These are phyloP conservation scores for Unio delphinus DNA, from an alignment of 2,888 invertebrate species.

Conservation along the genomic window DNA sequence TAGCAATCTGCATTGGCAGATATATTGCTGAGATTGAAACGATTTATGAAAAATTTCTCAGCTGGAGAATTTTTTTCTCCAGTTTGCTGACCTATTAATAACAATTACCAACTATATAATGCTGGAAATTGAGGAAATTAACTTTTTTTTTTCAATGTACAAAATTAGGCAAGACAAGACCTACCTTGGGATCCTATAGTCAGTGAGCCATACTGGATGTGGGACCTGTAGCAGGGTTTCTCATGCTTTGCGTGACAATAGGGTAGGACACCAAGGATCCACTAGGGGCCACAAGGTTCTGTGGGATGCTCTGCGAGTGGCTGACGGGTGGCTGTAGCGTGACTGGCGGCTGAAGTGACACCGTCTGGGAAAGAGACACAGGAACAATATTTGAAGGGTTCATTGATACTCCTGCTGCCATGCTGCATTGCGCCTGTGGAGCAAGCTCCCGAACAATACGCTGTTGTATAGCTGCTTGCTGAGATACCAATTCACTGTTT, in stretches of 20 bases:
- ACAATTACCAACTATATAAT: no score
- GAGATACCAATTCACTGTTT: conserved; percentile 60
- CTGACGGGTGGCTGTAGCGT: conserved; percentile 25
- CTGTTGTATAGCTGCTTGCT: conserved; percentile 61
- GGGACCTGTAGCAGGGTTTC: conserved; percentile 44
- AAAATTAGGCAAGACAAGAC: conserved; percentile 1
- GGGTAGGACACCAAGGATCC: conserved; percentile 63
- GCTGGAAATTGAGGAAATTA: no score
- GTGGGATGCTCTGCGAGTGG: conserved; percentile 43
- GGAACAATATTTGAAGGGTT: conserved; percentile 54
- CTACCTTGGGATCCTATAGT: conserved; percentile 16
- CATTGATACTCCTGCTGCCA: conserved; percentile 48
- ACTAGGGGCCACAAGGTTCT: conserved; percentile 45
- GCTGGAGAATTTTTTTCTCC: no score
- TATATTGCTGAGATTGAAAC: no score
- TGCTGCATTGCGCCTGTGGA: conserved; percentile 40
- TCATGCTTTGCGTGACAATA: conserved; percentile 64
- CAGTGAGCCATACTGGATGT: conserved; percentile 54
- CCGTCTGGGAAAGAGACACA: conserved; percentile 57
- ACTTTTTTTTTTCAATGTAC: no score
- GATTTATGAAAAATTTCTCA: no score
- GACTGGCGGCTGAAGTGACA: conserved; percentile 52
- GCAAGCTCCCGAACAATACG: conserved; percentile 56
- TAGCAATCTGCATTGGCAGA: no score
- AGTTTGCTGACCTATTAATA: no score